Base-by-base conservation (phyloP, 2,113 vertebrate species). In the Lonchura striata region DNA sequence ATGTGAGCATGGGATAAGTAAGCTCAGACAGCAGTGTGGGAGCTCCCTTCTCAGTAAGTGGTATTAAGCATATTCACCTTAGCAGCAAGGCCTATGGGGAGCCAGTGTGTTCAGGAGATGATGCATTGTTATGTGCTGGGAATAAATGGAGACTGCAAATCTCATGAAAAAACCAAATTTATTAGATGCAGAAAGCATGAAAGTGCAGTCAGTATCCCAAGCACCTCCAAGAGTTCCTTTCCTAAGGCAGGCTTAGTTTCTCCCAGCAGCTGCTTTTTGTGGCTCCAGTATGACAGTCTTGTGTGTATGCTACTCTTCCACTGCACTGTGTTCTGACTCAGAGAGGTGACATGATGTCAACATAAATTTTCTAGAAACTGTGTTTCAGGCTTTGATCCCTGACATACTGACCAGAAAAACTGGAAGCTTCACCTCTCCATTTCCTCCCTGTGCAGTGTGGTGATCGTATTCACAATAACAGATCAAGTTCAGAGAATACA, bases 121-220 rank as follows among this genome's bases (percentile, higher is more conserved):
- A 95, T 93, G 74, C 64, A 92, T 49, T 54, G 41, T 60, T 61
- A 96, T 84, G 68, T 85, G 35, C 79, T 85, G 39, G 61, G 90
- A 94, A 96, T 84, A 96, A 97, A 95, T 68, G 81, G 74, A 95
- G 81, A 94, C 86, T 88, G 57, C 69, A 96, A 95, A 96, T 65
- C 53, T 90, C 66, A 75, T 79, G 88, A 63, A 37, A 71, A 94
- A 94, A 92, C 30, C 17, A 53, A 53, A 72, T 2, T 24, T 21
- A 65, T 65, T 59, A 76, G 52, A 94, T 22, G 74, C 14, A 96
- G 61, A 82, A 60, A 84, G 52, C 72, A 69, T 22, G 11, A 86
- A 57, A 94, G 76, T 30, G 39, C 71, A 81, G 88, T 63, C 79
- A 92, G 69, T 82, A 95, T 63, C 80, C 65, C 79, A 92, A 89